Percentiles rank a stretch among this genome's conserved stretches.
Evolutionary conservation across 2,888 invertebrate species (phyloP).

Genomic region (Selenia dentaria): DNA sequence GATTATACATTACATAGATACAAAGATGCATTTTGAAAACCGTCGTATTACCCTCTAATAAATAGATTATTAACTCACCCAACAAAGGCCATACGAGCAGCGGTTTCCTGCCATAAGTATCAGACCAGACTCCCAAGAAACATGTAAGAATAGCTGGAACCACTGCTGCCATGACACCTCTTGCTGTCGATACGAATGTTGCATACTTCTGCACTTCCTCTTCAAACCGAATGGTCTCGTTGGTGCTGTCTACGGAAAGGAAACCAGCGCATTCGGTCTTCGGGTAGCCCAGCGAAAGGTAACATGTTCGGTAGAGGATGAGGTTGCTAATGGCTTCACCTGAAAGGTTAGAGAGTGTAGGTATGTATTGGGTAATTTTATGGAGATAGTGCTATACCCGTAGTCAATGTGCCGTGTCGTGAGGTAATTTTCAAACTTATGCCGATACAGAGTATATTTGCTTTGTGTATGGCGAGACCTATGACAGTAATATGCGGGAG

Average conservation of each 20-base stretch:
- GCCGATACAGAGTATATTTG: no score
- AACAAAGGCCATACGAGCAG: conserved; percentile 83
- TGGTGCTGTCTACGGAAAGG: not conserved
- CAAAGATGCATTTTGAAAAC: no score
- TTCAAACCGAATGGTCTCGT: conserved; percentile 42
- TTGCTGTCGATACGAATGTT: conserved; percentile 86
- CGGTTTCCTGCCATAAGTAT: conserved; percentile 90
- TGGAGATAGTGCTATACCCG: no score
- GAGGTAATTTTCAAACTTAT: no score
- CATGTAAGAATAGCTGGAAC: conserved; percentile 88
- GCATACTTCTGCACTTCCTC: conserved; percentile 87
- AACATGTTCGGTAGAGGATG: conserved; percentile 88
- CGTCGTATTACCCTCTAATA: no score
- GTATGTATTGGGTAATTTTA: no score
- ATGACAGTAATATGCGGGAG: no score
- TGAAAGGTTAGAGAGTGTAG: not conserved
- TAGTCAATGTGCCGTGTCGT: no score
- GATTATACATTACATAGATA: no score
- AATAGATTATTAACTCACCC: no score
- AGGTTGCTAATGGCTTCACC: conserved; percentile 86
- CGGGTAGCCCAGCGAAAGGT: conserved; percentile 64
- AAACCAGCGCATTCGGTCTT: not conserved
- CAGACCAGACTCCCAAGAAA: conserved; percentile 93
- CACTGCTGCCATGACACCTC: conserved; percentile 86
- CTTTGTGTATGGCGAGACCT: no score